Conservation (phyloP, 2,888 invertebrate species). For the Cosmia trapezina region DNA sequence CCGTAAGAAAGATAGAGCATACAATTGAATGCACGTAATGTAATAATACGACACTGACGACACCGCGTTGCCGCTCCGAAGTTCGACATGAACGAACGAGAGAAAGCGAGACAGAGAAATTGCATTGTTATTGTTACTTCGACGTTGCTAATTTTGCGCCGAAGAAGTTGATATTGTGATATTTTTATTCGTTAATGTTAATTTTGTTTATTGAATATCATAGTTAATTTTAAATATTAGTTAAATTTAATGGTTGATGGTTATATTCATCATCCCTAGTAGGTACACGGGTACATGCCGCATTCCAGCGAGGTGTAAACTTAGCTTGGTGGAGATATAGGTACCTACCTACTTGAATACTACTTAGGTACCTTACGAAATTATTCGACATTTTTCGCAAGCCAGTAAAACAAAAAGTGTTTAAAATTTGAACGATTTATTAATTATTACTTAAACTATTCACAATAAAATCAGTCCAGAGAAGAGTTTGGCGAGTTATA, state of each 20-base stretch:
- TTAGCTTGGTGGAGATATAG: background rate
- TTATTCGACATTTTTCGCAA: too few relatives aligned
- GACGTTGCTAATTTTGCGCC: too few relatives aligned
- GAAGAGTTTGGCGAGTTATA: too few relatives aligned
- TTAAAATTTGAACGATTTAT: too few relatives aligned
- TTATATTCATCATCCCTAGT: background rate
- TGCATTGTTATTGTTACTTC: too few relatives aligned
- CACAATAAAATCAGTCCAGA: too few relatives aligned
- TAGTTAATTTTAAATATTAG: background rate
- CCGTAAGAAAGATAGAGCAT: too few relatives aligned
- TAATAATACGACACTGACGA: constrained; percentile 6
- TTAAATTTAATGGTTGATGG: background rate
- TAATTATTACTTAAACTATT: too few relatives aligned
- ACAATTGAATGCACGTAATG: background rate
- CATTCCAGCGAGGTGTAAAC: constrained; percentile 30
- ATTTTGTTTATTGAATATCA: background rate
- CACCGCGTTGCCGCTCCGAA: constrained; percentile 6
- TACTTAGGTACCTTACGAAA: background rate
- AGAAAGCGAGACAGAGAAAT: background rate
- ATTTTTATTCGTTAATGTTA: too few relatives aligned
- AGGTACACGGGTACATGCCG: background rate
- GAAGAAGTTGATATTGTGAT: too few relatives aligned
- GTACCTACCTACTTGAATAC: constrained; percentile 12
- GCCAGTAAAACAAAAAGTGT: too few relatives aligned
- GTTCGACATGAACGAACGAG: constrained; percentile 1